Evolutionary conservation across 2,113 vertebrate species (phyloP).

Genomic region (Stegostoma tigrinum): DNA sequence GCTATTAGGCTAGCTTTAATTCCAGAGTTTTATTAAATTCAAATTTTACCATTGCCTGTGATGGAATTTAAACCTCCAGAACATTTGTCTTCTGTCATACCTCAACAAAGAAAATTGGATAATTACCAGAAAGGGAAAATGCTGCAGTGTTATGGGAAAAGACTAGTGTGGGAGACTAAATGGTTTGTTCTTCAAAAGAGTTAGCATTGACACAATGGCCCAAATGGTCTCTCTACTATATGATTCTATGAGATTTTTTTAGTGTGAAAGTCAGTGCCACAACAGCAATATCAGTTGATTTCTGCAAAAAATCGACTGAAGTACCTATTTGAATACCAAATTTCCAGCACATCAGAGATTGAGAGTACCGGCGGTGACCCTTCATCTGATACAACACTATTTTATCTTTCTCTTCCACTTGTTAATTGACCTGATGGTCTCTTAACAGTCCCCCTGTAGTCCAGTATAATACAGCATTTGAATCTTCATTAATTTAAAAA

Average conservation of each 20-base stretch:
- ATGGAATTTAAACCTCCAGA: too few relatives aligned
- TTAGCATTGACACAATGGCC: background rate
- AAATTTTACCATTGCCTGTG: too few relatives aligned
- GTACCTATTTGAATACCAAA: background rate
- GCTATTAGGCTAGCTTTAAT: too few relatives aligned
- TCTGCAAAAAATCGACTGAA: background rate
- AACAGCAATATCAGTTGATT: background rate
- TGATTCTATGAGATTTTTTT: background rate
- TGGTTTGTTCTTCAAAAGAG: background rate
- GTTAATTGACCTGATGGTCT: background rate
- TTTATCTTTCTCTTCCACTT: conserved; percentile 9
- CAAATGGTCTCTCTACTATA: background rate
- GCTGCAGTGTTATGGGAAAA: background rate
- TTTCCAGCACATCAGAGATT: background rate
- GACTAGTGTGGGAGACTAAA: background rate
- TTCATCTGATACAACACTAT: background rate
- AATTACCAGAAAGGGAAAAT: background rate
- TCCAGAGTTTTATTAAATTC: too few relatives aligned
- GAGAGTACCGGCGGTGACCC: background rate
- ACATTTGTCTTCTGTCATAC: background rate
- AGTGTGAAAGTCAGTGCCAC: background rate
- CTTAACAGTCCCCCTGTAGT: background rate
- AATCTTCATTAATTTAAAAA: background rate
- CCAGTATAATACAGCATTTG: background rate
- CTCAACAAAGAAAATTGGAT: background rate